Conservation (phyloP, 2,888 invertebrate genomes). For the Thymelicus sylvestris region DNA sequence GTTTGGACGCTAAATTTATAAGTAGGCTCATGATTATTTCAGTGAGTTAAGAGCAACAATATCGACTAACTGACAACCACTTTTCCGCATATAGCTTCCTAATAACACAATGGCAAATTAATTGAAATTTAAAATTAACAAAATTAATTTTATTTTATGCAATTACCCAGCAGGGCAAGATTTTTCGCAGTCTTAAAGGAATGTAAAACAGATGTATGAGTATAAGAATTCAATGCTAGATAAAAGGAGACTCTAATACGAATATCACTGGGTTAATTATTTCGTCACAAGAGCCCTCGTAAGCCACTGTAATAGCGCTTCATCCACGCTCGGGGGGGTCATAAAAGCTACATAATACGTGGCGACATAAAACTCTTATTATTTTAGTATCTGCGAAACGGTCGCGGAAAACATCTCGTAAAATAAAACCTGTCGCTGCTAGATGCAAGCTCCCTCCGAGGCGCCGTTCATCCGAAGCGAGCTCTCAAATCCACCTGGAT, state of each 20-base stretch:
- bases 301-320: constrained; percentile 80
- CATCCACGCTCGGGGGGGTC: constrained; percentile 72
- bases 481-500: constrained; percentile 77
- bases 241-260: constrained; percentile 69
- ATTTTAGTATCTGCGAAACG: constrained; percentile 83
- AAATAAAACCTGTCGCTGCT: constrained; percentile 76
- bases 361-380: constrained; percentile 82
- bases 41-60: constrained; percentile 21
- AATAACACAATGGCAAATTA: background rate
- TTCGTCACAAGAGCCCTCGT: constrained; percentile 80
- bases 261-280: constrained; percentile 80
- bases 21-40: constrained; percentile 30
- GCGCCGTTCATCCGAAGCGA: constrained; percentile 65
- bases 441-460: constrained; percentile 66
- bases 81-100: background rate
- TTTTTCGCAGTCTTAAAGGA: constrained; percentile 36
- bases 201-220: constrained; percentile 51
- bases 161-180: constrained; percentile 13
- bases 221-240: constrained; percentile 61
- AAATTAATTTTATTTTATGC: background rate
- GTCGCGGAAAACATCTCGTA: constrained; percentile 80
- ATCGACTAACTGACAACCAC: constrained; percentile 4
- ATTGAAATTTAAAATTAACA: no score
- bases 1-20: constrained; percentile 36
- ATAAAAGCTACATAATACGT: constrained; percentile 82